Evolutionary conservation across 2,888 invertebrate genomes (phyloP).

Genomic region (Ischnura elegans): DNA sequence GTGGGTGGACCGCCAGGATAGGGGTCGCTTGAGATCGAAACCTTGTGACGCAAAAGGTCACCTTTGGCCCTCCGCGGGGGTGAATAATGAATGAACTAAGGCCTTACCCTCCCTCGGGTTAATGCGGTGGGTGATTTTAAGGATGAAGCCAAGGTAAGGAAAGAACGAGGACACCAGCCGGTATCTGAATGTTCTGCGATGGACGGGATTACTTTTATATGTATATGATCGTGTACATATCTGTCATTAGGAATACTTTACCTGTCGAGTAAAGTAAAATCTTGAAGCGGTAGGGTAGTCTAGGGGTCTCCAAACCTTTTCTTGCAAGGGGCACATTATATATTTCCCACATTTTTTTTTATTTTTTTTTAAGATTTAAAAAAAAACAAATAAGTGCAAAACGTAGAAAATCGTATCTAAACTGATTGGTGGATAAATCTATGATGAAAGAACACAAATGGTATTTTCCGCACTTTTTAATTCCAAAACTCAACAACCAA

Average conservation of each 20-base stretch:
- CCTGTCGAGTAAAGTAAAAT: neutral
- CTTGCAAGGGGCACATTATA: too few species aligned
- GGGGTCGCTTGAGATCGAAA: neutral
- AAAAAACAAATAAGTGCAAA: too few species aligned
- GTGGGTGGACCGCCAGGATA: neutral
- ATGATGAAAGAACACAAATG: too few species aligned
- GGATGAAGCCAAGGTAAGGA: neutral
- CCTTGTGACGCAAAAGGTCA: conserved; percentile 50
- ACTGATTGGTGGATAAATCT: too few species aligned
- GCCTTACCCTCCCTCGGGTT: neutral
- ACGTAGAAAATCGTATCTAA: too few species aligned
- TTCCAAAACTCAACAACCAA: too few species aligned
- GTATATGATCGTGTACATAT: neutral
- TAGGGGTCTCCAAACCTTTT: too few species aligned
- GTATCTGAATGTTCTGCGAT: neutral
- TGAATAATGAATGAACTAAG: conserved; percentile 57
- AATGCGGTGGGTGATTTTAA: neutral
- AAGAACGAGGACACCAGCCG: too few species aligned
- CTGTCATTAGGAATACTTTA: neutral
- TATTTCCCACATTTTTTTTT: too few species aligned
- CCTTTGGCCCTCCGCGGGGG: conserved; percentile 46
- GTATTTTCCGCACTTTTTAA: too few species aligned
- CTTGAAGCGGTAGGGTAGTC: too few species aligned
- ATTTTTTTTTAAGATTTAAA: too few species aligned
- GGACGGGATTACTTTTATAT: neutral